Evolutionary conservation across 2,797 vertebrate genomes (phyloP).

Genomic region (Myripristis jacobus): DNA sequence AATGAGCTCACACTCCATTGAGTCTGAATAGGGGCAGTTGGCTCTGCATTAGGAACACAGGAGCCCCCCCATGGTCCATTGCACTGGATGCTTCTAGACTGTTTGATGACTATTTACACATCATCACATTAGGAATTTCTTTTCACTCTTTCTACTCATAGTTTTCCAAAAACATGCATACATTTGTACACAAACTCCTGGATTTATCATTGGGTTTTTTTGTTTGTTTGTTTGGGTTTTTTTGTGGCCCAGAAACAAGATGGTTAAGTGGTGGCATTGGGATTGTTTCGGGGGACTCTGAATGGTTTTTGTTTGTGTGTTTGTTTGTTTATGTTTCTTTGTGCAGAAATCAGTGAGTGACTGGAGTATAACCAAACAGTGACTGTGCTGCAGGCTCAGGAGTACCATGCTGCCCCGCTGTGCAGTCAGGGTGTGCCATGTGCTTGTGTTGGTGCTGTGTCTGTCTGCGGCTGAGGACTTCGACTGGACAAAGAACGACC

Average conservation of each 20-base stretch:
- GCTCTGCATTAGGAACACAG: conserved; percentile 76
- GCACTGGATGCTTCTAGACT: conserved; percentile 77
- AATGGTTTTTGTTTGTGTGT: conserved; percentile 31
- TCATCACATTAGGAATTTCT: conserved; percentile 6
- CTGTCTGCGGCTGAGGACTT: conserved; percentile 86
- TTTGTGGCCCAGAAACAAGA: not conserved
- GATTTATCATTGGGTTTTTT: conserved; percentile 3
- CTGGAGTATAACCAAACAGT: conserved; percentile 61
- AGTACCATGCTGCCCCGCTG: conserved; percentile 78
- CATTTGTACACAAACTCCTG: not conserved
- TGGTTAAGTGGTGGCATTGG: not conserved
- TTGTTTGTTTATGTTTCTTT: conserved; percentile 28
- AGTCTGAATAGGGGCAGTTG: conserved; percentile 81
- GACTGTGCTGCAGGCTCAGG: conserved; percentile 66
- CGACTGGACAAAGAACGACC: conserved; percentile 89
- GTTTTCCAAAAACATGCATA: conserved; percentile 30
- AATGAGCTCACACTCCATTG: conserved; percentile 83
- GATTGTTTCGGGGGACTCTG: conserved; percentile 2
- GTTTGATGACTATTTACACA: conserved; percentile 56
- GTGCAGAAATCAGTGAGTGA: conserved; percentile 58
- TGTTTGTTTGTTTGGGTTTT: not conserved
- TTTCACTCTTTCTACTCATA: conserved; percentile 33
- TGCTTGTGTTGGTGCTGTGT: conserved; percentile 83
- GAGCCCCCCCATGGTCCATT: conserved; percentile 66
- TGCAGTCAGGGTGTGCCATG: conserved; percentile 74